These are phyloP conservation scores for Mimumesa dahlbomi DNA, from an alignment of 2,888 invertebrate species.

Conservation along the genomic window DNA sequence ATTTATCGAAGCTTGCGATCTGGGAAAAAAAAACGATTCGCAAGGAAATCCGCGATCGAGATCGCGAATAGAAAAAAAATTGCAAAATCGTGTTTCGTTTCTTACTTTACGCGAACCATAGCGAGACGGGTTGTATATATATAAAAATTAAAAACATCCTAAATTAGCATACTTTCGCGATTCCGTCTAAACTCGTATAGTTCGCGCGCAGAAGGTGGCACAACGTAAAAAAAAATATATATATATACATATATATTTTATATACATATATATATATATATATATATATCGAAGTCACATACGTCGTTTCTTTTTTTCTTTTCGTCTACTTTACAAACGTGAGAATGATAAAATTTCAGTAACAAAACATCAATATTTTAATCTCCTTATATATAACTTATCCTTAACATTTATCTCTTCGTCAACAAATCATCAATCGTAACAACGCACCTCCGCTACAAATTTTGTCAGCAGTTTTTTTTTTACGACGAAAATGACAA, in stretches of 20 bases:
- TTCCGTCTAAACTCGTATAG: not conserved
- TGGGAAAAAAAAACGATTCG: no score
- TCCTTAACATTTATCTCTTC: constrained; percentile 27
- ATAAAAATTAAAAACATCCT: not conserved
- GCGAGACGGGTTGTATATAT: not conserved
- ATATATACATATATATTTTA: not conserved
- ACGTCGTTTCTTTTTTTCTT: no score
- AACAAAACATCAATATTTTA: constrained; percentile 31
- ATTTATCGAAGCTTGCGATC: no score
- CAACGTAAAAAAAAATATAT: no score
- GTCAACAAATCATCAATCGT: constrained; percentile 15
- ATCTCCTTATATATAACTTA: constrained; percentile 34
- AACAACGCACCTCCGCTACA: constrained; percentile 19
- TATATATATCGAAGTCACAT: not conserved
- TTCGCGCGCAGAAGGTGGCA: no score
- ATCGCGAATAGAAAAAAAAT: no score
- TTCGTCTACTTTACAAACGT: constrained; percentile 21
- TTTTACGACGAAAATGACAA: constrained; percentile 1
- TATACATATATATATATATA: constrained; percentile 1
- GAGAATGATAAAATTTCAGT: constrained; percentile 35
- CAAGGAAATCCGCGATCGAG: no score
- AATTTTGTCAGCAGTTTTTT: not conserved
- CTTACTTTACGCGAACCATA: no score
- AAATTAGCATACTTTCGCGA: not conserved
- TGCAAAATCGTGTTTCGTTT: no score